phyloP scores from a whole-genome alignment of 2,888 invertebrate species.

The Orgyia antiqua region DNA sequence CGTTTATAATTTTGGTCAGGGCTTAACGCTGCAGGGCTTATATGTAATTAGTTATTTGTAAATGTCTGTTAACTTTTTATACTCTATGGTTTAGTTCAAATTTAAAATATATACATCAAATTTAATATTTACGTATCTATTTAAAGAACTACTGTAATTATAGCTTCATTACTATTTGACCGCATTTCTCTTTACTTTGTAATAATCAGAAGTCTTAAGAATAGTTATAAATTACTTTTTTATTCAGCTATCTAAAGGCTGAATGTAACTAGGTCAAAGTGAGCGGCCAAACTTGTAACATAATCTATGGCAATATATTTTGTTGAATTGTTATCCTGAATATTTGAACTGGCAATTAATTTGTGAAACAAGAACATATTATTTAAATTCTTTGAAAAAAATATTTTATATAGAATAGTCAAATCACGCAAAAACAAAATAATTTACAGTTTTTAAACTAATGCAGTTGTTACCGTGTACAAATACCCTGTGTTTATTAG shows the following conservation, averaged over 20 bases:
- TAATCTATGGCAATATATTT: constrained; percentile 29
- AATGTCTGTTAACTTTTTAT: background rate
- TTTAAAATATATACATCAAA: background rate
- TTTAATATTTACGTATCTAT: background rate
- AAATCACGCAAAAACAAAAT: no score
- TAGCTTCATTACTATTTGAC: constrained; percentile 1
- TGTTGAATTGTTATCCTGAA: constrained; percentile 27
- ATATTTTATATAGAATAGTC: no score
- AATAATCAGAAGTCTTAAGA: constrained; percentile 3
- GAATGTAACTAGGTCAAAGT: constrained; percentile 20
- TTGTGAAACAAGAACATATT: no score
- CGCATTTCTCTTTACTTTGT: constrained; percentile 2
- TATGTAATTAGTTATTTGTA: constrained; percentile 20
- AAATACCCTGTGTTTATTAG: no score
- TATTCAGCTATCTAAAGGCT: constrained; percentile 6
- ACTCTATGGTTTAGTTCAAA: background rate
- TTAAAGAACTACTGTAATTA: background rate
- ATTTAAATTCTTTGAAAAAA: no score
- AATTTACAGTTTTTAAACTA: no score
- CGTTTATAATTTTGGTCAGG: constrained; percentile 29
- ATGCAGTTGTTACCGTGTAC: no score
- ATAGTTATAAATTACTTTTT: constrained; percentile 6
- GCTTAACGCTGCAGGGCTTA: constrained; percentile 30
- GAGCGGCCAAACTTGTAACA: constrained; percentile 17
- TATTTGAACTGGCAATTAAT: no score